These are phyloP conservation scores for Phytoseiulus persimilis DNA, from an alignment of 2,888 invertebrate genomes.

Conservation along the genomic window DNA sequence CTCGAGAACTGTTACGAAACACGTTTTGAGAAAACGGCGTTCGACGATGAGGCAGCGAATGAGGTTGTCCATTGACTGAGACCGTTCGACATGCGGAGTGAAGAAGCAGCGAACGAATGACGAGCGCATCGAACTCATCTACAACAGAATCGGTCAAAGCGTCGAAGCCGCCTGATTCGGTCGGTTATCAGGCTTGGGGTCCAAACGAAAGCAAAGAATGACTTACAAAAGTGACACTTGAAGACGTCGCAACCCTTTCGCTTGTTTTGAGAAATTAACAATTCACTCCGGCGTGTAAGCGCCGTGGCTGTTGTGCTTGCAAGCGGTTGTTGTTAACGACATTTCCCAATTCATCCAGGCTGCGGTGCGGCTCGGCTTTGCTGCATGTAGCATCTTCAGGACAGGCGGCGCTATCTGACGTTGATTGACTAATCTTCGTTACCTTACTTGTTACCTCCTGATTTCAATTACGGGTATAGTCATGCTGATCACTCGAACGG, in stretches of 20 bases:
- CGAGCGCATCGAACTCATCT: not conserved
- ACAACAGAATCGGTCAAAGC: not conserved
- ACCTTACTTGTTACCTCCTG: not conserved
- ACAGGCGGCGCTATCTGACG: not conserved
- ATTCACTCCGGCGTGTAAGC: not conserved
- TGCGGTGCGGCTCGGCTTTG: not conserved
- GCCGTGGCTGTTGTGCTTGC: not conserved
- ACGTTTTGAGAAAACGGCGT: not conserved
- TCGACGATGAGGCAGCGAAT: not conserved
- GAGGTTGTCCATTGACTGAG: not conserved
- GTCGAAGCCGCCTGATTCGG: no score
- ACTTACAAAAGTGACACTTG: not conserved
- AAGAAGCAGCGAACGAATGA: not conserved
- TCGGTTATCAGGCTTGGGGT: not conserved
- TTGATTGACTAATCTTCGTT: not conserved
- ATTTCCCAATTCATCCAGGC: not conserved
- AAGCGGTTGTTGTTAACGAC: not conserved
- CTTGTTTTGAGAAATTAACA: not conserved
- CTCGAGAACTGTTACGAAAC: not conserved
- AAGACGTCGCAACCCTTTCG: not conserved
- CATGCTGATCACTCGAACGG: not conserved
- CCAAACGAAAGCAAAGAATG: not conserved
- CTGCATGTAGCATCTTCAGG: not conserved
- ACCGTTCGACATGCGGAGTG: not conserved
- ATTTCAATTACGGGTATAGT: not conserved